These are phyloP conservation scores for Phaenicophaeus curvirostris DNA, from an alignment of 2,797 vertebrate species.

Conservation along the genomic window DNA sequence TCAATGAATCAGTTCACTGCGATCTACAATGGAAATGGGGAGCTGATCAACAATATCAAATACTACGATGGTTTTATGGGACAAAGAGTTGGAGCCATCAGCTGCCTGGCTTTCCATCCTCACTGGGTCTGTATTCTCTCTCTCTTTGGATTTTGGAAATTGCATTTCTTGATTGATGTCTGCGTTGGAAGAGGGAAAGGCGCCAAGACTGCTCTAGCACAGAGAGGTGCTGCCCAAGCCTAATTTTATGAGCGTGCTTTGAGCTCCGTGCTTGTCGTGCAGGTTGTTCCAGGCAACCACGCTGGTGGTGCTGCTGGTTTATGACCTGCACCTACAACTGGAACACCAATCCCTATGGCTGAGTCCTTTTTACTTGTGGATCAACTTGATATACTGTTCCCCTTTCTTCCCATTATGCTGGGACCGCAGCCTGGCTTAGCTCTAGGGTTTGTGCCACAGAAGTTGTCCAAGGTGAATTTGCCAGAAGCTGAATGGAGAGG, in stretches of 20 bases:
- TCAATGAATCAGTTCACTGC: constrained; percentile 99
- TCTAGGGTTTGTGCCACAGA: not conserved
- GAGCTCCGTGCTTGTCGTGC: not conserved
- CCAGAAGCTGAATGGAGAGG: not conserved
- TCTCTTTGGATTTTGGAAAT: not conserved
- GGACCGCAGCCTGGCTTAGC: not conserved
- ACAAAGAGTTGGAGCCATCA: constrained; percentile 96
- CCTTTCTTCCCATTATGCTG: rapidly evolving
- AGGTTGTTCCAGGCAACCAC: rapidly evolving
- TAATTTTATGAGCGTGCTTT: not conserved
- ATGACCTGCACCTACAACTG: not conserved
- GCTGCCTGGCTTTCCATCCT: constrained; percentile 97
- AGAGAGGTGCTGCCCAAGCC: not conserved
- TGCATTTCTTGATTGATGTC: not conserved
- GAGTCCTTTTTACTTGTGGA: rapidly evolving
- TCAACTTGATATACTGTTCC: rapidly evolving
- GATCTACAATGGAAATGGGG: constrained; percentile 90
- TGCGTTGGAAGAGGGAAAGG: not conserved
- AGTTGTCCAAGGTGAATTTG: not conserved
- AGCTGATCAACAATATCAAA: constrained; percentile 97
- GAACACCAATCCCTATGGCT: rapidly evolving
- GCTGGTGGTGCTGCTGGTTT: not conserved
- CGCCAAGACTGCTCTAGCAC: not conserved
- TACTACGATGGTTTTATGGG: constrained; percentile 99
- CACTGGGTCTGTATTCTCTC: constrained; percentile 86